These are phyloP conservation scores for Scarus forsteni DNA, from an alignment of 2,797 vertebrate species.

Conservation along the genomic window DNA sequence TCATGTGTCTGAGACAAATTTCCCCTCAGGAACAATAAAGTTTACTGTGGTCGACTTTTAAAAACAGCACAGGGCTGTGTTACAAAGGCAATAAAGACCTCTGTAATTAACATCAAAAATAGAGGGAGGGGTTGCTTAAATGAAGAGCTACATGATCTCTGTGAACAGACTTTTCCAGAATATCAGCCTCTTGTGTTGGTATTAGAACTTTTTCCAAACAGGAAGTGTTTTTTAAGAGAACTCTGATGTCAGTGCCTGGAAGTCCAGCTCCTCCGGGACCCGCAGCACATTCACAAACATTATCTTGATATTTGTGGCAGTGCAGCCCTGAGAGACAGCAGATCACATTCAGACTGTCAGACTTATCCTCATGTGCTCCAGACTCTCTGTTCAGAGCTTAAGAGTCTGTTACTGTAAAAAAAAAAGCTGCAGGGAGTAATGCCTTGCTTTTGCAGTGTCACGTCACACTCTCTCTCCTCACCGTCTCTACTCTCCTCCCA, in stretches of 20 bases:
- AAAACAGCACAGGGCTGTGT: too few species aligned
- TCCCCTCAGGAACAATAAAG: neutral
- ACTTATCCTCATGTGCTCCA: neutral
- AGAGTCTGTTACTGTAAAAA: neutral
- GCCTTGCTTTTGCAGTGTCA: constrained; percentile 10
- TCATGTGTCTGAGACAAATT: neutral
- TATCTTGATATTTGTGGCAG: constrained; percentile 17
- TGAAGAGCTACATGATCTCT: too few species aligned
- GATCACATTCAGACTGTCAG: constrained; percentile 19
- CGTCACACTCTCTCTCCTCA: constrained; percentile 1
- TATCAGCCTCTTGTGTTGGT: neutral
- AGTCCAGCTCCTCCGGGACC: constrained; percentile 25
- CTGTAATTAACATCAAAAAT: neutral
- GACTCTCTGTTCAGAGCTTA: neutral
- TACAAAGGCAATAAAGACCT: neutral
- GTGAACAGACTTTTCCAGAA: neutral
- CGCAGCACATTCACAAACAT: constrained; percentile 38
- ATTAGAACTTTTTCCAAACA: constrained; percentile 11
- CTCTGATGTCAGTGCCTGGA: constrained; percentile 37
- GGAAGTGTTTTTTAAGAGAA: constrained; percentile 21
- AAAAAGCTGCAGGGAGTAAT: neutral
- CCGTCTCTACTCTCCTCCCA: constrained; percentile 12
- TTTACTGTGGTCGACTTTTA: neutral
- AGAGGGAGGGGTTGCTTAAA: neutral
- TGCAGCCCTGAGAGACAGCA: constrained; percentile 7